These are phyloP conservation scores for Tigriopus californicus DNA, from an alignment of 2,888 invertebrate genomes.

Conservation along the genomic window DNA sequence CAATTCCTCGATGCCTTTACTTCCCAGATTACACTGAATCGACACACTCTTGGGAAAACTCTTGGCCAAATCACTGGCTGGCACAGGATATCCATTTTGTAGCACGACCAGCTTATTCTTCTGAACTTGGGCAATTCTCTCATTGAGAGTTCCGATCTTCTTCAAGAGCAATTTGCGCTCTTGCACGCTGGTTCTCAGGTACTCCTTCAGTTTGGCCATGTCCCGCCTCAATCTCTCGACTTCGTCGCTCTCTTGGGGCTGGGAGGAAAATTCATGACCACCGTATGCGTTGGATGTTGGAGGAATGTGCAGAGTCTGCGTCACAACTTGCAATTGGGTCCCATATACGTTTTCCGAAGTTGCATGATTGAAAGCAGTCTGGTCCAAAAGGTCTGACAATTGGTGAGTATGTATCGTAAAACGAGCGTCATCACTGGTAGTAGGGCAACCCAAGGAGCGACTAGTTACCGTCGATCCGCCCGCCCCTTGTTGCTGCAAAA, in stretches of 20 bases:
- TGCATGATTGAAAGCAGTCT: too few species aligned
- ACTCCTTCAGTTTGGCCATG: constrained; percentile 19
- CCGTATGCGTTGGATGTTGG: not conserved
- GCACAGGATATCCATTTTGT: not conserved
- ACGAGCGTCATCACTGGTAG: too few species aligned
- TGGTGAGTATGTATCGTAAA: too few species aligned
- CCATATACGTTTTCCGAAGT: too few species aligned
- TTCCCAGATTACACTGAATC: not conserved
- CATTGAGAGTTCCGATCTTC: not conserved
- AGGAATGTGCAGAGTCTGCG: constrained; percentile 7
- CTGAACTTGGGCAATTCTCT: not conserved
- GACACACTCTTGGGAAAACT: not conserved
- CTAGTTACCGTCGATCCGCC: too few species aligned
- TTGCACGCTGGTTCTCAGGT: constrained; percentile 1
- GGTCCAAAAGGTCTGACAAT: too few species aligned
- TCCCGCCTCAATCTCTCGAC: constrained; percentile 23
- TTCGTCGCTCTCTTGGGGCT: constrained; percentile 20
- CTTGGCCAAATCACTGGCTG: not conserved
- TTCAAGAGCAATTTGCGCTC: not conserved
- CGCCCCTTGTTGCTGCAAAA: too few species aligned
- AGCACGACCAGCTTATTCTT: not conserved
- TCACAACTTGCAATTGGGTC: not conserved
- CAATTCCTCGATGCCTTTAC: not conserved
- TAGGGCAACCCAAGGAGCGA: too few species aligned
- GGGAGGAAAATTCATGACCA: constrained; percentile 14